Conservation (phyloP, 2,113 vertebrate species). For the Otis tarda region DNA sequence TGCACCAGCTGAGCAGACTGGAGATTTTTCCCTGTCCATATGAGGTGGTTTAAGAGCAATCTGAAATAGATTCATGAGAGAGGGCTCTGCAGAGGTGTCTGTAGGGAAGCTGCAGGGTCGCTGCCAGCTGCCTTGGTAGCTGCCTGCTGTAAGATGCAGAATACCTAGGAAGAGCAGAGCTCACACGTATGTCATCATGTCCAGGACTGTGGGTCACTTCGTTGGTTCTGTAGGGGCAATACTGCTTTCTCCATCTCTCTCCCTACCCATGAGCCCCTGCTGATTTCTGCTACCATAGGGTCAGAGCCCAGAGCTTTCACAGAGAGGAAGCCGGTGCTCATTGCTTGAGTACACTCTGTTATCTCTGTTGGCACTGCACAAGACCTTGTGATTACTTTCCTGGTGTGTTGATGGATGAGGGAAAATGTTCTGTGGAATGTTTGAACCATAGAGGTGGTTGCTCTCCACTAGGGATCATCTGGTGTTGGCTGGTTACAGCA, state of each 20-base stretch:
- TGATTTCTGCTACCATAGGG: background rate
- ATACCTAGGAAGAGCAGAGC: background rate
- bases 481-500: background rate
- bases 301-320: background rate
- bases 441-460: background rate
- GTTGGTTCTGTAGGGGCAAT: background rate
- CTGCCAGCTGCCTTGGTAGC: background rate
- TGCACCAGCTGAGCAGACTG: background rate
- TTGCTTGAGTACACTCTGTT: background rate
- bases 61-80: background rate
- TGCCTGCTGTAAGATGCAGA: background rate
- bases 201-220: background rate
- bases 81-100: background rate
- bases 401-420: background rate
- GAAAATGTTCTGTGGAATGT: background rate
- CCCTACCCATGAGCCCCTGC: background rate
- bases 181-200: background rate
- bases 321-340: background rate
- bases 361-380: background rate
- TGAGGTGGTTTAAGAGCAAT: background rate
- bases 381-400: background rate
- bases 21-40: background rate
- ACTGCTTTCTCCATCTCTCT: background rate
- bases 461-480: background rate
- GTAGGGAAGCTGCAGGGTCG: background rate